Base-by-base conservation (phyloP, 1,140 invertebrate genomes). In the Capitella teleta region DNA sequence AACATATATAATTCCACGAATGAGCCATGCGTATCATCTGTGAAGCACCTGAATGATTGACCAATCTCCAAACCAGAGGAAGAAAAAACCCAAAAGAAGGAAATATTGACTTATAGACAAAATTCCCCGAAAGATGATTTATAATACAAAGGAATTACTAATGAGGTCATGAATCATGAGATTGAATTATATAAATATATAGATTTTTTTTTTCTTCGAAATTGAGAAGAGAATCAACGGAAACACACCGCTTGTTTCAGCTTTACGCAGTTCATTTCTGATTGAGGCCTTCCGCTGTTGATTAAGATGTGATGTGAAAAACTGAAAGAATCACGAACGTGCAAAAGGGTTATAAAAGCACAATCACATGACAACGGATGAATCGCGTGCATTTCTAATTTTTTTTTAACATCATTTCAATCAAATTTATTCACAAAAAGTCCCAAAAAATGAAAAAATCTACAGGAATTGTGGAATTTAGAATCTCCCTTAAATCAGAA, bases 251-350 rank as follows among this genome's bases (percentile, higher is more conserved):
- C 63, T 61, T 44, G 58, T 52, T 36, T 64, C 54, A 38, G 65
- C 69, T 59, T 73, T 68, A 51, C 72, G 67, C 8, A 80, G 63
- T 49, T 76, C 72, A 47, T 59, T 59, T 56, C 70, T 55, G 3
- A 78, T 67, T 48, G 64, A 55, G 23, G 61, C 64, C 58, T 68
- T 69, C 53, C 75, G 72, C 14, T 56, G 61, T 37, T 72, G 62
- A 5, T 70, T 49, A 38, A 79, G 57, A 49, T 66, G 66, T 28
- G 72, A 72, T 36, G 68, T 76, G 60, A 77, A 69, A 66, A 79
- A 80, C 75, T 78, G 54, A 40, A 40, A 40, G 19, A 40, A 16
- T 6, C 6, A 40, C 10, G 3, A 40, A 5, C n/a, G 6, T 24
- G 21, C 8, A 6, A 2, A 3, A n/a, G 6, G 25, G 10, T 2